Conservation (phyloP, 2,888 invertebrate species). For the Lithophane ornitopus region DNA sequence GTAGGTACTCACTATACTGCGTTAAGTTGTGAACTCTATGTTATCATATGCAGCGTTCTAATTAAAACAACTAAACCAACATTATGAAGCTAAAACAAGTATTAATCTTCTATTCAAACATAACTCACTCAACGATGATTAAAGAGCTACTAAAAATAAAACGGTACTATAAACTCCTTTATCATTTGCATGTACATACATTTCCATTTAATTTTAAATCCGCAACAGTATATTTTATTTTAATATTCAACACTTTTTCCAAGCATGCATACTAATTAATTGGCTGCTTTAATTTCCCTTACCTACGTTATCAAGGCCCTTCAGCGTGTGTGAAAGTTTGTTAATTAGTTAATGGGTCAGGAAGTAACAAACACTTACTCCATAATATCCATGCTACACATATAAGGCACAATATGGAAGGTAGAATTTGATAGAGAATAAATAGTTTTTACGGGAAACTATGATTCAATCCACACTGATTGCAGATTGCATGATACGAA, state of each 20-base stretch:
- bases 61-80: constrained; percentile 29
- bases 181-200: constrained; percentile 47
- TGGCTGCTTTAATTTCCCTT: constrained; percentile 53
- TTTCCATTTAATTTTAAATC: constrained; percentile 51
- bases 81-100: background rate
- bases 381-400: constrained; percentile 20
- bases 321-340: constrained; percentile 47
- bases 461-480: background rate
- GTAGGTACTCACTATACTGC: background rate
- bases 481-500: constrained; percentile 15
- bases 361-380: constrained; percentile 38
- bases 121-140: constrained; percentile 34
- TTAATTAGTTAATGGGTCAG: constrained; percentile 59
- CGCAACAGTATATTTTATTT: constrained; percentile 42
- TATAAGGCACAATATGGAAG: constrained; percentile 1
- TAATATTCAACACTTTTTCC: constrained; percentile 57
- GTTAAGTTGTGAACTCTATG: background rate
- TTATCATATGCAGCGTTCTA: background rate
- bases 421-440: constrained; percentile 8
- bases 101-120: constrained; percentile 23
- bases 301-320: constrained; percentile 50
- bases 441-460: background rate
- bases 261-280: constrained; percentile 60
- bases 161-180: constrained; percentile 29
- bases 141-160: constrained; percentile 47